Percentiles rank a stretch among this genome's conserved stretches.
phyloP scores from a whole-genome alignment of 2,888 invertebrate species.

The Lissocephala sabroskyi region DNA sequence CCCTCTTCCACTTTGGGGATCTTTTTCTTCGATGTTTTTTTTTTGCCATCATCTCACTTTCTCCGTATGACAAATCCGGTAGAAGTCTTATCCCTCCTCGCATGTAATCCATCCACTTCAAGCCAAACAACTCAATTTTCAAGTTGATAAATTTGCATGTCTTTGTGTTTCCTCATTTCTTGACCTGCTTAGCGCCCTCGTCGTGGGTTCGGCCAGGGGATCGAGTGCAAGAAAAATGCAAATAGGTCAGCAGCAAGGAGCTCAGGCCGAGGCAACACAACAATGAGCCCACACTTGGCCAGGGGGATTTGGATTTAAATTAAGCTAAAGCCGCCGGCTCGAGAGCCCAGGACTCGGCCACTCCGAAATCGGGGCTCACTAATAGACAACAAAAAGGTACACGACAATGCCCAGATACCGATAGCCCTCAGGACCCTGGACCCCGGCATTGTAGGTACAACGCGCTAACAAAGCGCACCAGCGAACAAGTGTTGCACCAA shows the following conservation, averaged over 20 bases:
- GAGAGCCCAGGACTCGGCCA: conserved; percentile 5
- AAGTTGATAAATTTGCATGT: background rate
- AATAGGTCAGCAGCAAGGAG: conserved; percentile 21
- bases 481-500: conserved; percentile 29
- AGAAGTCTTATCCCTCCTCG: no score
- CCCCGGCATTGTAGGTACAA: conserved; percentile 17
- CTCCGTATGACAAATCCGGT: no score
- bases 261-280: no score
- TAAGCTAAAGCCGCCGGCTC: conserved; percentile 51
- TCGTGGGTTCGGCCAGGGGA: background rate
- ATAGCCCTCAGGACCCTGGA: conserved; percentile 17
- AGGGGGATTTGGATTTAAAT: conserved; percentile 56
- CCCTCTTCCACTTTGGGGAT: no score
- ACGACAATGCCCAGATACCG: conserved; percentile 28
- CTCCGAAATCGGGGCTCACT: conserved; percentile 25
- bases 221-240: conserved; percentile 21
- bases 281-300: conserved; percentile 26
- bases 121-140: background rate
- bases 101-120: no score
- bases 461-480: conserved; percentile 40
- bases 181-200: conserved; percentile 1
- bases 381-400: conserved; percentile 61
- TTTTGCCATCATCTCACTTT: no score
- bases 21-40: no score
- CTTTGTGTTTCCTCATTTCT: no score